Conservation (phyloP, 2,888 invertebrate species). For the Chydorus sphaericus region DNA sequence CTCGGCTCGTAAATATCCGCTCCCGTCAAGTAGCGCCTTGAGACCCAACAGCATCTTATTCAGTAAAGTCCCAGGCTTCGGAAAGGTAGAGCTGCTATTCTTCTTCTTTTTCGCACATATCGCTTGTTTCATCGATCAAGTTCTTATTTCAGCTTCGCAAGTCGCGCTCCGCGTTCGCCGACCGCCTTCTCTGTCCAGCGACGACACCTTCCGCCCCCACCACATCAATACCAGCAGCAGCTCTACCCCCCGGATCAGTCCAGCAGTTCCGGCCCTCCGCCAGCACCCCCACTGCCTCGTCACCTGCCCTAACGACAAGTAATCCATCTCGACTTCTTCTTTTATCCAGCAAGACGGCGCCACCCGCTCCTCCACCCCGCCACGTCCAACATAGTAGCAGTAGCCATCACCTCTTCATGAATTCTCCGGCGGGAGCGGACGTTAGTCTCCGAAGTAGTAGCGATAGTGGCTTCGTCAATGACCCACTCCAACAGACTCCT, state of each 20-base stretch:
- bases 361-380: constrained; percentile 11
- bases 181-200: constrained; percentile 23
- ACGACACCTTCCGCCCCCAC: neutral
- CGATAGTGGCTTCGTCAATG: constrained; percentile 82
- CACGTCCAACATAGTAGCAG: constrained; percentile 4
- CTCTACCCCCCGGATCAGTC: constrained; percentile 19
- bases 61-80: constrained; percentile 5
- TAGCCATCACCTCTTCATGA: neutral
- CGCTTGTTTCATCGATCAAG: neutral
- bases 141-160: constrained; percentile 9
- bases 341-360: no score
- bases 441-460: constrained; percentile 63
- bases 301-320: neutral
- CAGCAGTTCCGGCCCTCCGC: constrained; percentile 8
- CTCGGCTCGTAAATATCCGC: neutral
- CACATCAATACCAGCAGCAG: constrained; percentile 8
- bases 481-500: constrained; percentile 27
- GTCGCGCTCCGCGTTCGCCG: constrained; percentile 14
- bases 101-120: neutral
- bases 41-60: neutral
- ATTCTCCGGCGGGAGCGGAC: constrained; percentile 11
- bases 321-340: no score
- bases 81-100: neutral
- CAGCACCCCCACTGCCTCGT: constrained; percentile 2
- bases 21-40: neutral